A percentile compares a stretch with the other conserved stretches of the same genome.
Evolutionary conservation across 1,140 invertebrate species (phyloP).

Genomic region (Hormaphis cornu): DNA sequence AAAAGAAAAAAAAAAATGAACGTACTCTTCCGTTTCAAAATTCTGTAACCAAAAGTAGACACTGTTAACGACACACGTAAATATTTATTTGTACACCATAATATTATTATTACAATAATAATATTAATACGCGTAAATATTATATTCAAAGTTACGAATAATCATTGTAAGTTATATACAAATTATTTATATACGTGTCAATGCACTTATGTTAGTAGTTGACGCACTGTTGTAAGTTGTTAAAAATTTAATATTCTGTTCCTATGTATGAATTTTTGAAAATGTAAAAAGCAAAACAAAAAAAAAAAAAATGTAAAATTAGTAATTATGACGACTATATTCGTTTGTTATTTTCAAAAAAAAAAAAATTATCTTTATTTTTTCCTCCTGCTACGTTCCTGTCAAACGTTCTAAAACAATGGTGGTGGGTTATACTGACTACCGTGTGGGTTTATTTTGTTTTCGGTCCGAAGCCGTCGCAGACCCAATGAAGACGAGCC

Average conservation of each 20-base stretch:
- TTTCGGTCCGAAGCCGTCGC: no score
- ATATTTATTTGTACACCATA: slow-evolving; percentile 14
- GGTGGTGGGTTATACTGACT: no score
- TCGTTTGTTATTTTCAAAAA: slow-evolving; percentile 26
- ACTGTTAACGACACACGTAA: not conserved
- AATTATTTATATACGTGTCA: slow-evolving; percentile 31
- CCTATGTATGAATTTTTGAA: slow-evolving; percentile 31
- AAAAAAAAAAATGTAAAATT: slow-evolving; percentile 25
- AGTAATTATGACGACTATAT: slow-evolving; percentile 29
- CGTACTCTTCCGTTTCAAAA: not conserved
- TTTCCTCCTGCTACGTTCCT: not conserved
- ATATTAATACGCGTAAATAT: not conserved
- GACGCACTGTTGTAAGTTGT: slow-evolving; percentile 32
- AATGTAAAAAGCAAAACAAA: slow-evolving; percentile 17
- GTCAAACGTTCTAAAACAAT: no score
- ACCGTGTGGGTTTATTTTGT: no score
- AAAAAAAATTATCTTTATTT: slow-evolving; percentile 15
- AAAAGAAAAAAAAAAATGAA: not conserved
- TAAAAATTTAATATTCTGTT: slow-evolving; percentile 31
- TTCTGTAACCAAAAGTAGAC: slow-evolving; percentile 13
- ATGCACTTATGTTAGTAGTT: slow-evolving; percentile 32
- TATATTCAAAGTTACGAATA: slow-evolving; percentile 24
- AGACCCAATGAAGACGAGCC: no score
- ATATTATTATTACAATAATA: not conserved
- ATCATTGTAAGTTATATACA: not conserved